These are phyloP conservation scores for Eupithecia vulgata DNA, from an alignment of 2,888 invertebrate genomes.

Conservation along the genomic window DNA sequence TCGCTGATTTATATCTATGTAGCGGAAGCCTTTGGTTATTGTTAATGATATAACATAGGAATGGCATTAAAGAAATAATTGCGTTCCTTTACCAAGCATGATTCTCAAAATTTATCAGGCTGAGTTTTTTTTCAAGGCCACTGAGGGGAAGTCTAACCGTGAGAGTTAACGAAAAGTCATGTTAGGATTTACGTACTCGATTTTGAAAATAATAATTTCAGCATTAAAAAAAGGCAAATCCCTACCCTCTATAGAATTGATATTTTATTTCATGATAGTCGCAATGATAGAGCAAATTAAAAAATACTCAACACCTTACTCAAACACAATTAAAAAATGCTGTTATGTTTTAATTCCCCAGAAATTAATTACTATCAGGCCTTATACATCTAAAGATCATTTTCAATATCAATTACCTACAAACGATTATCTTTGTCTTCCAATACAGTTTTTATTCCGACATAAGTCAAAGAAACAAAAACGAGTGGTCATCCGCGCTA, in stretches of 20 bases:
- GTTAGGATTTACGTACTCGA: too few relatives aligned
- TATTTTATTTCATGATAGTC: too few relatives aligned
- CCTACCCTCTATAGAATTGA: too few relatives aligned
- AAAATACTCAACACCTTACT: conserved; percentile 1
- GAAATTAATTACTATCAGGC: conserved; percentile 8
- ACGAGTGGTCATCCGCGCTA: conserved; percentile 55
- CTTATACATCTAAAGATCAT: conserved; percentile 23
- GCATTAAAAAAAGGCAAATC: too few relatives aligned
- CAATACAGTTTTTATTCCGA: conserved; percentile 26
- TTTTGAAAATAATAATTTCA: too few relatives aligned
- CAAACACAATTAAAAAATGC: background rate
- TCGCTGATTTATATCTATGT: conserved; percentile 68
- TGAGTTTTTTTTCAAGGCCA: too few relatives aligned
- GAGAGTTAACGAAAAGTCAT: too few relatives aligned
- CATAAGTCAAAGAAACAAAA: conserved; percentile 15
- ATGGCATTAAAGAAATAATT: conserved; percentile 1
- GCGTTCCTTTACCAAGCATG: background rate
- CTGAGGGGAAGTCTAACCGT: too few relatives aligned
- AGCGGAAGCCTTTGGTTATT: conserved; percentile 65
- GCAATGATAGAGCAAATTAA: background rate
- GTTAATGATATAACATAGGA: conserved; percentile 56
- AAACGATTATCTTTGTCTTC: conserved; percentile 28
- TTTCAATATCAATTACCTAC: conserved; percentile 28
- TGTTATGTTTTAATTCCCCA: background rate
- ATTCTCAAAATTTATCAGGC: too few relatives aligned